Percentiles rank a stretch among this genome's conserved stretches.
Evolutionary conservation across 2,797 vertebrate species (phyloP).

Genomic region (Betta splendens): DNA sequence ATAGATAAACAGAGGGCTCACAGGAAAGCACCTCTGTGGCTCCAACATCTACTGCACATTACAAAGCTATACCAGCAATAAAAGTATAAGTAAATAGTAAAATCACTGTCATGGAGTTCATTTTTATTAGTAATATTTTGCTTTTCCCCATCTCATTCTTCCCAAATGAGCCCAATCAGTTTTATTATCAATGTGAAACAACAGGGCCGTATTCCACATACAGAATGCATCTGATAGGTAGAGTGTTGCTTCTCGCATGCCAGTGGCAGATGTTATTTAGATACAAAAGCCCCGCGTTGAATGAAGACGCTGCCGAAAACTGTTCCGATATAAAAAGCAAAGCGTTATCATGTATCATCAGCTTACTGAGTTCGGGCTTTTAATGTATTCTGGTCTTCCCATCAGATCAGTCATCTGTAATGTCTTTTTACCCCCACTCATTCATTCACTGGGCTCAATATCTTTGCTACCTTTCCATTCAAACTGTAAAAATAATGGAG

Average conservation of each 20-base stretch:
- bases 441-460: constrained; percentile 43
- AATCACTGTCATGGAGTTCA: neutral
- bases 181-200: neutral
- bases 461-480: constrained; percentile 34
- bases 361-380: constrained; percentile 46
- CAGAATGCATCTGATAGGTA: neutral
- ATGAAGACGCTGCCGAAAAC: constrained; percentile 22
- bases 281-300: constrained; percentile 26
- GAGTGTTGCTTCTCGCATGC: neutral
- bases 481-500: constrained; percentile 34
- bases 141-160: neutral
- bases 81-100: constrained; percentile 21
- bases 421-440: constrained; percentile 47
- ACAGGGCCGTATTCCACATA: neutral
- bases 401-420: constrained; percentile 47
- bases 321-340: constrained; percentile 30
- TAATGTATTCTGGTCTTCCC: constrained; percentile 47
- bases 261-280: constrained; percentile 19
- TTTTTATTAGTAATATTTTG: neutral
- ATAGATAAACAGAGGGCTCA: constrained; percentile 45
- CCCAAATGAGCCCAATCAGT: neutral
- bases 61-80: constrained; percentile 1
- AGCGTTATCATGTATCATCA: constrained; percentile 22
- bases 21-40: constrained; percentile 35
- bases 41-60: constrained; percentile 17